phyloP scores from a whole-genome alignment of 92 coral and sea anemone genomes.

The Scolanthus callimorphus region DNA sequence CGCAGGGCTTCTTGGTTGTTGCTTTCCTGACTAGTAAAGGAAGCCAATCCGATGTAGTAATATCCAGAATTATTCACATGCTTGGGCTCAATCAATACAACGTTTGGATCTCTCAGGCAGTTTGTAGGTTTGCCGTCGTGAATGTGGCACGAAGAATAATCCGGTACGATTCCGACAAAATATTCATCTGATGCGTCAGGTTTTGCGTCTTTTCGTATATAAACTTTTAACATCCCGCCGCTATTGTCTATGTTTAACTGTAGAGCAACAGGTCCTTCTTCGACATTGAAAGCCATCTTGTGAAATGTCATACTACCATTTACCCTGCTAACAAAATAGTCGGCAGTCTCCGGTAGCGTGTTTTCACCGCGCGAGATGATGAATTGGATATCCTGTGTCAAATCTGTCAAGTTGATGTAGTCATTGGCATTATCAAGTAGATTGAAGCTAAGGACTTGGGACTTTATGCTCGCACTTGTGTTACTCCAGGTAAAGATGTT shows the following conservation, averaged over 20 bases:
- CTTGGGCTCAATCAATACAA: conserved; percentile 13
- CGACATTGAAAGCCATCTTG: neutral
- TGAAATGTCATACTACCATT: conserved; percentile 7
- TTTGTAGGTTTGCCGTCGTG: conserved; percentile 2
- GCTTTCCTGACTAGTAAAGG: no score
- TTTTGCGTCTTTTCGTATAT: conserved; percentile 19
- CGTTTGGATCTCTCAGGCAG: conserved; percentile 21
- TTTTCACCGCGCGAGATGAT: conserved; percentile 9
- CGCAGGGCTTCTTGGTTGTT: neutral
- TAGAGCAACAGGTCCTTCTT: neutral
- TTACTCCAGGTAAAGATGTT: conserved; percentile 31
- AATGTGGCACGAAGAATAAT: conserved; percentile 16
- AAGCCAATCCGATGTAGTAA: conserved; percentile 31
- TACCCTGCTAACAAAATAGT: conserved; percentile 1
- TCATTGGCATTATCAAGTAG: conserved; percentile 13
- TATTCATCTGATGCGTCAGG: conserved; percentile 14
- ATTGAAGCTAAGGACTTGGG: conserved; percentile 18
- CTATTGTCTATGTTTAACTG: neutral
- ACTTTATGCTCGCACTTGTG: conserved; percentile 3
- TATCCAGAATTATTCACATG: conserved; percentile 11
- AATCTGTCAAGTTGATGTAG: conserved; percentile 2
- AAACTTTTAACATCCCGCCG: conserved; percentile 9
- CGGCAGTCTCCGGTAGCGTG: conserved; percentile 7
- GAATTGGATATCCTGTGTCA: conserved; percentile 15
- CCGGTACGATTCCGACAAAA: conserved; percentile 16